phyloP scores from a whole-genome alignment of 2,113 vertebrate species.

The Grallaria varia region DNA sequence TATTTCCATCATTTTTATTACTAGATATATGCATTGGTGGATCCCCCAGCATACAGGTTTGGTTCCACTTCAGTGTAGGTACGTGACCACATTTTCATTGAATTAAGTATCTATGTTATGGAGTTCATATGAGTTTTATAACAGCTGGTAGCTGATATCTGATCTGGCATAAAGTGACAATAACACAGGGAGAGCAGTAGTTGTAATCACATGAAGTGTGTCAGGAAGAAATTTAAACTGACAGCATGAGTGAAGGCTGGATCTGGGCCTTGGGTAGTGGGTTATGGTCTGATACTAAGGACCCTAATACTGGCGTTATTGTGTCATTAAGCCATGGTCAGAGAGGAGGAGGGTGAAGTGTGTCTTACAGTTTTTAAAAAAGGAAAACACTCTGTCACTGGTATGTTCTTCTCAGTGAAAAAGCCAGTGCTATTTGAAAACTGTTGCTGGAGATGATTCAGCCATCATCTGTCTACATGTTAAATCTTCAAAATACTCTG shows the following conservation, averaged over 20 bases:
- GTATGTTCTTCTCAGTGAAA: background rate
- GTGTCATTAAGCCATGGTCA: background rate
- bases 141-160: background rate
- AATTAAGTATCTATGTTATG: background rate
- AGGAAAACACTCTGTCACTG: background rate
- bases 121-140: background rate
- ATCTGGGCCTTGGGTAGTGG: background rate
- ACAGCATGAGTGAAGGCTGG: background rate
- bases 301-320: background rate
- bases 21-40: background rate
- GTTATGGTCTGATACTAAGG: background rate
- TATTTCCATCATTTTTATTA: background rate
- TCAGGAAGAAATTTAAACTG: background rate
- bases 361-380: background rate
- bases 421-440: background rate
- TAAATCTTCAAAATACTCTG: background rate
- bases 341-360: background rate
- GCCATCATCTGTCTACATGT: background rate
- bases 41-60: background rate
- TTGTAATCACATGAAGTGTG: background rate
- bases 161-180: background rate
- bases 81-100: fast-evolving
- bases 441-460: background rate
- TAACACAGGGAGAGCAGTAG: background rate
- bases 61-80: background rate